A percentile compares a stretch with the other conserved stretches of the same genome.
Conservation (phyloP, 2,113 vertebrate genomes). For the Chauna torquata region DNA sequence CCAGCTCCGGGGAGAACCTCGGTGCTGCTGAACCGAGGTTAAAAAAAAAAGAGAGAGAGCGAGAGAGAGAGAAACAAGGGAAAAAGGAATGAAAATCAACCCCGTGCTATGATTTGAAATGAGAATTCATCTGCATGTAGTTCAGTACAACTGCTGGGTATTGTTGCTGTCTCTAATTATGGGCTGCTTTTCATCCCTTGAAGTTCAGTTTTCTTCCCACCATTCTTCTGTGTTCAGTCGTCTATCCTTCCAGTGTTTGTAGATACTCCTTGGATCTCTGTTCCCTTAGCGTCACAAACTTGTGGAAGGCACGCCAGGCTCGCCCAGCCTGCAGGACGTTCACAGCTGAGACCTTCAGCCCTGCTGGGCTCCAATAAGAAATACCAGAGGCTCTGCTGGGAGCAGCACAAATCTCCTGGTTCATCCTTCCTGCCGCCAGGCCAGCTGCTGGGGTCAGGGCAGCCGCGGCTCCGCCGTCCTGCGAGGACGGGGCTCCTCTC, state of each 20-base stretch:
- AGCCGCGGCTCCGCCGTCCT: background rate
- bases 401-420: fast-evolving
- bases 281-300: background rate
- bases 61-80: no score
- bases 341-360: background rate
- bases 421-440: background rate
- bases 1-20: background rate
- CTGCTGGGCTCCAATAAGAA: background rate
- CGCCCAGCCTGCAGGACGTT: fast-evolving
- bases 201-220: background rate
- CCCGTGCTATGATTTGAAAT: background rate
- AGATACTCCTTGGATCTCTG: background rate
- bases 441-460: background rate
- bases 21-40: background rate
- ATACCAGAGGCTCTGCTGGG: fast-evolving
- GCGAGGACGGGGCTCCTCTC: fast-evolving
- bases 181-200: background rate
- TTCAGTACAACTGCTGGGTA: background rate
- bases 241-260: background rate
- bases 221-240: fast-evolving
- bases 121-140: background rate
- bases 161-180: background rate
- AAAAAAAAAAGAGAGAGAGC: no score
- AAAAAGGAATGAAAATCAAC: fast-evolving
- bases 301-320: background rate